A percentile compares a stretch with the other conserved stretches of the same genome.
phyloP scores from a whole-genome alignment of 2,113 vertebrate species.

The Apus apus region DNA sequence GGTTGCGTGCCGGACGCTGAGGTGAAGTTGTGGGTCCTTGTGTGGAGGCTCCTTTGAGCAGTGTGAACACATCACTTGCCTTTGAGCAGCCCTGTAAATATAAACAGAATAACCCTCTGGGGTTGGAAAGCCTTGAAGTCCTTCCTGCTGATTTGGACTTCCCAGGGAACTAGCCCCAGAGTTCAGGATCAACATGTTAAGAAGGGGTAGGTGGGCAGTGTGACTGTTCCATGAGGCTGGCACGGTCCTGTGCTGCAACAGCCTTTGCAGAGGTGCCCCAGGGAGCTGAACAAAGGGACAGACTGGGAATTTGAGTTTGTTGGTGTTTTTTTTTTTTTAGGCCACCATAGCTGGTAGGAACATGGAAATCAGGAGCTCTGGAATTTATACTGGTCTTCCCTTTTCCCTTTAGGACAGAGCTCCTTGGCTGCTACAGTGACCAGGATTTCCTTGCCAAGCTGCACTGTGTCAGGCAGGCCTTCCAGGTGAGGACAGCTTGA shows the following conservation, averaged over 20 bases:
- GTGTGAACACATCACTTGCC: background rate
- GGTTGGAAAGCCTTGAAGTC: background rate
- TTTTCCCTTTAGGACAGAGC: constrained; percentile 78
- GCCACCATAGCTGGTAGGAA: background rate
- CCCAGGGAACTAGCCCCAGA: background rate
- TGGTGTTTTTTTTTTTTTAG: background rate
- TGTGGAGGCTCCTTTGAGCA: background rate
- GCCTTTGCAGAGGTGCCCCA: background rate
- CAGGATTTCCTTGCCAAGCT: constrained; percentile 96
- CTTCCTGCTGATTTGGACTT: background rate
- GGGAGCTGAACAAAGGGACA: background rate
- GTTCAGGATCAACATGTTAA: background rate
- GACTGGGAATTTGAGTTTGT: background rate
- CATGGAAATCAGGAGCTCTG: background rate
- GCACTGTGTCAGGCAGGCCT: constrained; percentile 94
- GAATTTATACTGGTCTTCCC: background rate
- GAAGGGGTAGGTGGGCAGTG: background rate
- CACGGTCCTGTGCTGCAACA: background rate
- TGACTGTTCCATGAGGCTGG: background rate
- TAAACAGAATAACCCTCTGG: background rate
- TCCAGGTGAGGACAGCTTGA: constrained; percentile 78
- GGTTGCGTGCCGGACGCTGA: constrained; percentile 85
- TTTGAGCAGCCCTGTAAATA: background rate
- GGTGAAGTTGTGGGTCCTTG: constrained; percentile 73
- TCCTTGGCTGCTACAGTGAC: constrained; percentile 93